Evolutionary conservation across 2,888 invertebrate species (phyloP).

Genomic region (Antheraea assamensis): DNA sequence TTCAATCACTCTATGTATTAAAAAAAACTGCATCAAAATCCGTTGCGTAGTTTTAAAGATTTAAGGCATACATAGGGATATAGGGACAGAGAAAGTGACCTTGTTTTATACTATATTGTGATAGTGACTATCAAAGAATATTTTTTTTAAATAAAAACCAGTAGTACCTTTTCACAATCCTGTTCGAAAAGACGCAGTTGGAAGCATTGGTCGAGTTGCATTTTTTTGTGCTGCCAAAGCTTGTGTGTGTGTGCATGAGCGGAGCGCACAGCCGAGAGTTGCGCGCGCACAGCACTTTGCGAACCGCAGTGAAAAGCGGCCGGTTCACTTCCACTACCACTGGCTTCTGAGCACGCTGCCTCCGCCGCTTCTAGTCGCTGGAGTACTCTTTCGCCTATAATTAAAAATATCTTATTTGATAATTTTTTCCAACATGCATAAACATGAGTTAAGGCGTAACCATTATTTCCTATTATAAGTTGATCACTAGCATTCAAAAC

Average conservation of each 20-base stretch:
- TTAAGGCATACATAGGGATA: no score
- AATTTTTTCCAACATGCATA: not conserved
- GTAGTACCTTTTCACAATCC: constrained; percentile 97
- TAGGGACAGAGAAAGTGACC: no score
- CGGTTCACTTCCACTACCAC: constrained; percentile 84
- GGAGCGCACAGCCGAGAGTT: constrained; percentile 92
- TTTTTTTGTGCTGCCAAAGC: constrained; percentile 97
- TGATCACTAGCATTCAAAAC: not conserved
- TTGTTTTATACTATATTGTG: no score
- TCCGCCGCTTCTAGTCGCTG: constrained; percentile 83
- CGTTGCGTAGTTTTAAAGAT: no score
- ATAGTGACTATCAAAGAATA: no score
- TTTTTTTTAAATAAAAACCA: not conserved
- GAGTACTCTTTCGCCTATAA: constrained; percentile 85
- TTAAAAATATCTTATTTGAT: not conserved
- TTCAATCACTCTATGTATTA: no score
- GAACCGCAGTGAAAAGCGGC: constrained; percentile 88
- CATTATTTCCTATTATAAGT: no score
- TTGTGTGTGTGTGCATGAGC: constrained; percentile 96
- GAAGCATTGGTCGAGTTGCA: constrained; percentile 97
- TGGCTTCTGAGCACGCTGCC: constrained; percentile 81
- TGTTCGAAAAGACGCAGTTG: constrained; percentile 97
- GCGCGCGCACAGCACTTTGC: constrained; percentile 88
- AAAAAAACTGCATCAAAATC: no score
- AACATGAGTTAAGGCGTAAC: not conserved